phyloP scores from a whole-genome alignment of 2,113 vertebrate genomes.

The Clupea harengus region DNA sequence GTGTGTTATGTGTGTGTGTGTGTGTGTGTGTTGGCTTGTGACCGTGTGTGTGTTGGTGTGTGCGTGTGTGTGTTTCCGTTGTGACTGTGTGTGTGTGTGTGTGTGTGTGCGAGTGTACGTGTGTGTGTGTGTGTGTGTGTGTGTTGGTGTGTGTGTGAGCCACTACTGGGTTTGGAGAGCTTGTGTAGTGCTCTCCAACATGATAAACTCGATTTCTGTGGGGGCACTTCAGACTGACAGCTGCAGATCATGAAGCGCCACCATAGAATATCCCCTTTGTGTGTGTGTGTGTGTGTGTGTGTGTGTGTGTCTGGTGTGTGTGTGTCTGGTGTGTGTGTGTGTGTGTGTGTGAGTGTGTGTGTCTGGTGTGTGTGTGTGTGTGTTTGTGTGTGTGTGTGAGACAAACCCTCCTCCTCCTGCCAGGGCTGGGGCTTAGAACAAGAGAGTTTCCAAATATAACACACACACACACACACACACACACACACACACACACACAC shows the following conservation, averaged over 20 bases:
- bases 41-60: not conserved
- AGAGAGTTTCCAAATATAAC: not conserved
- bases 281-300: too few relatives aligned
- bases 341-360: too few relatives aligned
- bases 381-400: too few relatives aligned
- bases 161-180: not conserved
- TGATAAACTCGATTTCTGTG: not conserved
- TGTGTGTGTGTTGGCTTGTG: not conserved
- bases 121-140: not conserved
- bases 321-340: too few relatives aligned
- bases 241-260: not conserved
- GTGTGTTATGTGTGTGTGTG: not conserved
- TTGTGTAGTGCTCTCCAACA: conserved; percentile 1
- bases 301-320: too few relatives aligned
- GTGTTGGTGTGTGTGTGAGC: not conserved
- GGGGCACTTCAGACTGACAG: not conserved
- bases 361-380: too few relatives aligned
- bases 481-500: too few relatives aligned
- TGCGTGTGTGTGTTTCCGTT: not conserved
- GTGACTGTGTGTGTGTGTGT: not conserved
- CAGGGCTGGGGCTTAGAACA: not conserved
- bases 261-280: not conserved
- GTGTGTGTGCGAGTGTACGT: not conserved
- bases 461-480: too few relatives aligned
- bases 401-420: too few relatives aligned